These are phyloP conservation scores for Xylophagus ater DNA, from an alignment of 2,888 invertebrate species.

Conservation along the genomic window DNA sequence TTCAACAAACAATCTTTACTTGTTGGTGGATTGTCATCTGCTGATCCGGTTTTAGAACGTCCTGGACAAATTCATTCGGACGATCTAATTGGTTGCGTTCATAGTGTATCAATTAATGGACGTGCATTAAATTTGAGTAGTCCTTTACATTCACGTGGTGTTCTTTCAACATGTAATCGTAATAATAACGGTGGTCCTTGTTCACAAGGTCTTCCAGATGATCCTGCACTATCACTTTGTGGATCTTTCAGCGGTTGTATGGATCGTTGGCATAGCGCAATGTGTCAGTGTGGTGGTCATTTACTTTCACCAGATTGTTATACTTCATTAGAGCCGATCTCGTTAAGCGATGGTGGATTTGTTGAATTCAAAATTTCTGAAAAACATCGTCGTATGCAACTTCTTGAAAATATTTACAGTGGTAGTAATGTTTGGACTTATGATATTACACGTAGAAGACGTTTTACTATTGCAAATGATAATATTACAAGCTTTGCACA, in stretches of 20 bases:
- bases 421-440: constrained; percentile 59
- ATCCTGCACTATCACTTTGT: constrained; percentile 41
- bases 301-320: constrained; percentile 70
- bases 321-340: constrained; percentile 65
- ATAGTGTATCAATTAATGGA: constrained; percentile 81
- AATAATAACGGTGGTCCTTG: constrained; percentile 56
- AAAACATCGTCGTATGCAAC: constrained; percentile 75
- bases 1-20: constrained; percentile 81
- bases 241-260: constrained; percentile 59
- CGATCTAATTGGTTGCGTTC: constrained; percentile 88
- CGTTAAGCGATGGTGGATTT: constrained; percentile 64
- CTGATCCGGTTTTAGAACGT: constrained; percentile 77
- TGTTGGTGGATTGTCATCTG: constrained; percentile 73
- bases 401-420: constrained; percentile 66
- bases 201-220: constrained; percentile 35
- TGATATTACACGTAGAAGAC: constrained; percentile 31
- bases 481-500: constrained; percentile 34
- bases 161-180: constrained; percentile 66
- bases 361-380: constrained; percentile 71
- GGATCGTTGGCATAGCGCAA: constrained; percentile 71
- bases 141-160: constrained; percentile 59
- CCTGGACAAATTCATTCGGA: constrained; percentile 85
- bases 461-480: constrained; percentile 28
- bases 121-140: constrained; percentile 68
- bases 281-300: constrained; percentile 58